Percentiles rank a stretch among this genome's conserved stretches.
These are phyloP conservation scores for Gopherus flavomarginatus DNA, from an alignment of 2,113 vertebrate genomes.

Conservation along the genomic window DNA sequence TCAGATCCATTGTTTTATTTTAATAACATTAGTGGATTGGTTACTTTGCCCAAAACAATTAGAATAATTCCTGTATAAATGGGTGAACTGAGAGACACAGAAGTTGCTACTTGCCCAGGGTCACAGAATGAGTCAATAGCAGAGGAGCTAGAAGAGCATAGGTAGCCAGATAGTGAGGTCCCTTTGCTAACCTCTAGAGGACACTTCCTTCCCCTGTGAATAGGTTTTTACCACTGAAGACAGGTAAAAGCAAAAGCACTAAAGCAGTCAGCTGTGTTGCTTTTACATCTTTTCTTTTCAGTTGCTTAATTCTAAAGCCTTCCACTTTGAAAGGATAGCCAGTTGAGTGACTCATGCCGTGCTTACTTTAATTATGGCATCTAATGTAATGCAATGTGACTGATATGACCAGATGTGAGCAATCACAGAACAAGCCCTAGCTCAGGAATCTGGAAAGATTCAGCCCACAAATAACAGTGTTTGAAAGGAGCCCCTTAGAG, in stretches of 20 bases:
- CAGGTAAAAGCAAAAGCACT: background rate
- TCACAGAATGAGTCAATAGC: background rate
- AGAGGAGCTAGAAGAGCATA: background rate
- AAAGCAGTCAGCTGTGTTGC: background rate
- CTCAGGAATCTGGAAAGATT: background rate
- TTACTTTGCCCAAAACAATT: background rate
- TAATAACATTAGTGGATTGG: background rate
- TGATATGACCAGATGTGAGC: background rate
- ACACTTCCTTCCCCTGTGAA: background rate
- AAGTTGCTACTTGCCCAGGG: background rate
- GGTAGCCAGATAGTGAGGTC: background rate
- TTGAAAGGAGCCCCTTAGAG: background rate
- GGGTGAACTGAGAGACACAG: background rate
- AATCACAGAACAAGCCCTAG: background rate
- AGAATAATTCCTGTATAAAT: background rate
- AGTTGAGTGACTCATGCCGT: background rate
- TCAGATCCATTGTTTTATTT: background rate
- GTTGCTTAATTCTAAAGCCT: background rate
- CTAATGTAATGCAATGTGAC: background rate
- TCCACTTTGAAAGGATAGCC: background rate
- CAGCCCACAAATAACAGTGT: background rate
- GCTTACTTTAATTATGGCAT: conserved; percentile 5
- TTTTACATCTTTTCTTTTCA: background rate
- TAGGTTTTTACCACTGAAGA: background rate
- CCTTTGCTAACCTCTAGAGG: background rate